Evolutionary conservation across 2,888 invertebrate species (phyloP).

Genomic region (Ceraclea dissimilis): DNA sequence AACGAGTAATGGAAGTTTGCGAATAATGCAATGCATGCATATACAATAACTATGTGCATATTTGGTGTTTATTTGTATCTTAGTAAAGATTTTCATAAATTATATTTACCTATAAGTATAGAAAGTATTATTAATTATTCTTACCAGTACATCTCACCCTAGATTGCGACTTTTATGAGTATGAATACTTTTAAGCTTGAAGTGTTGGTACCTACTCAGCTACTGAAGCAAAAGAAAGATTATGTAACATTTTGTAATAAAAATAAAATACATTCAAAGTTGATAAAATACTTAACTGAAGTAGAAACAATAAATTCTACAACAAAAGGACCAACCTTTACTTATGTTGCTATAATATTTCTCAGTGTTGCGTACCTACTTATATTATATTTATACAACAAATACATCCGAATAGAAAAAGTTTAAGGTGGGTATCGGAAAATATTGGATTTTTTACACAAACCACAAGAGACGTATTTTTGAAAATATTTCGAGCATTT

Average conservation of each 20-base stretch:
- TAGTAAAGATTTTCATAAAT: no score
- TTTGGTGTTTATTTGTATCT: no score
- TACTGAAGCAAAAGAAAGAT: background rate
- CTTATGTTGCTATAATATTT: background rate
- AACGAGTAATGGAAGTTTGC: no score
- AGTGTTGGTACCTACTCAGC: no score
- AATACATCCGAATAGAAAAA: background rate
- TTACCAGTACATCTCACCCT: background rate
- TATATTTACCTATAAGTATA: background rate
- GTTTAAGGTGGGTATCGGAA: background rate
- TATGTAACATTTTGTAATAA: background rate
- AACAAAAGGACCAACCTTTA: background rate
- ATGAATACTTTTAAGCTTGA: no score
- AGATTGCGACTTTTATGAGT: background rate
- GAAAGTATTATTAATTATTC: background rate
- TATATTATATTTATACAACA: background rate
- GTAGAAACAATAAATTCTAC: background rate
- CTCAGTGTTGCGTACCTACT: background rate
- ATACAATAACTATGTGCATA: no score
- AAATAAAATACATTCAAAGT: background rate
- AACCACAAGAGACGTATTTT: constrained; percentile 1
- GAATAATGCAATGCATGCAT: no score
- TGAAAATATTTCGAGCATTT: background rate
- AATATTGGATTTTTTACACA: background rate
- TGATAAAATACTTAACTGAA: background rate